Evolutionary conservation across 2,888 invertebrate species (phyloP).

Genomic region (Harpalus rubripes): DNA sequence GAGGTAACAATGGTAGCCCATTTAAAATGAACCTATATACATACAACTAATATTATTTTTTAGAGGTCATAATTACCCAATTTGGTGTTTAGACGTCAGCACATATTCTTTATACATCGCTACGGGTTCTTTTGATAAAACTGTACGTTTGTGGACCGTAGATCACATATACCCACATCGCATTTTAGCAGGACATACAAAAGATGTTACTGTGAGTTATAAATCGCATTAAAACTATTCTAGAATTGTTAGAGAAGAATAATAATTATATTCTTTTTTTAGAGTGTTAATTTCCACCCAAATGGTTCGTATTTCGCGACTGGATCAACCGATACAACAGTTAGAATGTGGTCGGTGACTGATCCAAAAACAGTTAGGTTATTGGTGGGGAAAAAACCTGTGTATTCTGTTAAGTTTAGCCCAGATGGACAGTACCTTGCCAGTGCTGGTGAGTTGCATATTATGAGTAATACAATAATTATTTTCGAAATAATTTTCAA

Average conservation of each 20-base stretch:
- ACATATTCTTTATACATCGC: slow-evolving; percentile 85
- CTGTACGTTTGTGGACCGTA: slow-evolving; percentile 89
- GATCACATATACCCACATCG: slow-evolving; percentile 91
- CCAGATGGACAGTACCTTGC: slow-evolving; percentile 91
- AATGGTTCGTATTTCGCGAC: slow-evolving; percentile 94
- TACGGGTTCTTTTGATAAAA: slow-evolving; percentile 89
- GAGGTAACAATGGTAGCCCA: too few species aligned
- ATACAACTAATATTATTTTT: neutral
- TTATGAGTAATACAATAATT: neutral
- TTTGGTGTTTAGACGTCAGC: slow-evolving; percentile 92
- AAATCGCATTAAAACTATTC: neutral
- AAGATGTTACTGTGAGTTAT: slow-evolving; percentile 89
- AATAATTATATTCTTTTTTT: slow-evolving; percentile 69
- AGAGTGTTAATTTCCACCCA: slow-evolving; percentile 94
- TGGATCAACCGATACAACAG: slow-evolving; percentile 93
- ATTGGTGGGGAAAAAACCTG: slow-evolving; percentile 86
- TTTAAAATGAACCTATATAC: too few species aligned
- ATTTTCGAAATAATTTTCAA: too few species aligned
- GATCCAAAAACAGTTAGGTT: slow-evolving; percentile 91
- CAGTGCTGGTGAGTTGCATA: slow-evolving; percentile 83
- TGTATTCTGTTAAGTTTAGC: slow-evolving; percentile 90
- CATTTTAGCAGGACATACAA: slow-evolving; percentile 92
- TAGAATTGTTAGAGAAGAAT: neutral
- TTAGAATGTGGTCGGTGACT: slow-evolving; percentile 92
- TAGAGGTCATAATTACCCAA: slow-evolving; percentile 92